phyloP scores from a whole-genome alignment of 1,140 invertebrate species.

The Drosophila parabipectinata region DNA sequence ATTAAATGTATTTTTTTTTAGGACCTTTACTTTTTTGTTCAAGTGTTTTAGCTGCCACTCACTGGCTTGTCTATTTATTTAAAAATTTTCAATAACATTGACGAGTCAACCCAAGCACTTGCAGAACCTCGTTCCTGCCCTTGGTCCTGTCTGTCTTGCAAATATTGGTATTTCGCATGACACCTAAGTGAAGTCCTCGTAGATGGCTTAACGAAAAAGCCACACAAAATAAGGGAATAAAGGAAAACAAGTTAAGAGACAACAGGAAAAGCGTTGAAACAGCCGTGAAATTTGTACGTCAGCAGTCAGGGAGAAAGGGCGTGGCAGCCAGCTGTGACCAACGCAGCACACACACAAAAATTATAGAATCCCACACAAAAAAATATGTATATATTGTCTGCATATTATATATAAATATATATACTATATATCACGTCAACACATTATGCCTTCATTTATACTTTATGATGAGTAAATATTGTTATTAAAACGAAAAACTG shows the following conservation, averaged over 20 bases:
- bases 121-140: background rate
- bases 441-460: constrained; percentile 68
- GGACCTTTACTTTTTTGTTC: background rate
- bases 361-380: constrained; percentile 2
- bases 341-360: constrained; percentile 6
- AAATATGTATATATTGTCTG: constrained; percentile 18
- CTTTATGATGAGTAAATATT: constrained; percentile 68
- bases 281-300: constrained; percentile 51
- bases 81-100: constrained; percentile 51
- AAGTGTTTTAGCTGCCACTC: constrained; percentile 8
- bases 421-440: constrained; percentile 36
- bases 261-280: constrained; percentile 44
- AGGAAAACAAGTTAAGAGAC: constrained; percentile 13
- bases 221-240: background rate
- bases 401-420: constrained; percentile 3
- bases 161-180: constrained; percentile 56
- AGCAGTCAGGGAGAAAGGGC: constrained; percentile 20
- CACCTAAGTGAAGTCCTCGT: constrained; percentile 51
- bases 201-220: constrained; percentile 21
- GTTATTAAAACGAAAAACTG: constrained; percentile 65
- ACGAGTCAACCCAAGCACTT: constrained; percentile 34
- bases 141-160: constrained; percentile 19
- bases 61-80: constrained; percentile 35
- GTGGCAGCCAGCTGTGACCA: constrained; percentile 42
- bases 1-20: background rate